A percentile compares a stretch with the other conserved stretches of the same genome.
These are phyloP conservation scores for Megastigmus dorsalis DNA, from an alignment of 2,888 invertebrate species.

Conservation along the genomic window DNA sequence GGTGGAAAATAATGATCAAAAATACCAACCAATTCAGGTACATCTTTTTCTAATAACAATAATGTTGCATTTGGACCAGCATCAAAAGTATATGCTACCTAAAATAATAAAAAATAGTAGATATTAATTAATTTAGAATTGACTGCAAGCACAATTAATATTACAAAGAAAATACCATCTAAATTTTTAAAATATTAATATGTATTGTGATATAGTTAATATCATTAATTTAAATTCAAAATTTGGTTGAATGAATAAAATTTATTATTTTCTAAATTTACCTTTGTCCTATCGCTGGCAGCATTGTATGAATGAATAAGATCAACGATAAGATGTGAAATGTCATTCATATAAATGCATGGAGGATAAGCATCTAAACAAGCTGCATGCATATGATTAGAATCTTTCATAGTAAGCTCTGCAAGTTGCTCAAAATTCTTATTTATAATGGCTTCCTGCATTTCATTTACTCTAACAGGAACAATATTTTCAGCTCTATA, in stretches of 20 bases:
- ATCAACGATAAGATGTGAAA: conserved; percentile 86
- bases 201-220: conserved; percentile 43
- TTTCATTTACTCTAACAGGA: conserved; percentile 80
- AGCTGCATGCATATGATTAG: conserved; percentile 97
- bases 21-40: conserved; percentile 81
- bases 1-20: conserved; percentile 85
- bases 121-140: too few species aligned
- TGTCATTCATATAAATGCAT: conserved; percentile 92
- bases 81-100: conserved; percentile 97
- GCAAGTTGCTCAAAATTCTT: conserved; percentile 67
- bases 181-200: conserved; percentile 10
- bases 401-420: conserved; percentile 96
- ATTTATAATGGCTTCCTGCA: conserved; percentile 67
- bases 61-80: conserved; percentile 98
- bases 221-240: background rate
- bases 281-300: conserved; percentile 79
- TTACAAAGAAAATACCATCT: conserved; percentile 6
- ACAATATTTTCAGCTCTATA: conserved; percentile 84
- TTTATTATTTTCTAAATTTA: too few species aligned
- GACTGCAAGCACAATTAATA: too few species aligned
- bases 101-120: conserved; percentile 50
- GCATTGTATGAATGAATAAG: conserved; percentile 90
- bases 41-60: conserved; percentile 86
- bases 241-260: too few species aligned
- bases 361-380: conserved; percentile 96